phyloP scores from a whole-genome alignment of 2,888 invertebrate genomes.

The Lathronympha strigana region DNA sequence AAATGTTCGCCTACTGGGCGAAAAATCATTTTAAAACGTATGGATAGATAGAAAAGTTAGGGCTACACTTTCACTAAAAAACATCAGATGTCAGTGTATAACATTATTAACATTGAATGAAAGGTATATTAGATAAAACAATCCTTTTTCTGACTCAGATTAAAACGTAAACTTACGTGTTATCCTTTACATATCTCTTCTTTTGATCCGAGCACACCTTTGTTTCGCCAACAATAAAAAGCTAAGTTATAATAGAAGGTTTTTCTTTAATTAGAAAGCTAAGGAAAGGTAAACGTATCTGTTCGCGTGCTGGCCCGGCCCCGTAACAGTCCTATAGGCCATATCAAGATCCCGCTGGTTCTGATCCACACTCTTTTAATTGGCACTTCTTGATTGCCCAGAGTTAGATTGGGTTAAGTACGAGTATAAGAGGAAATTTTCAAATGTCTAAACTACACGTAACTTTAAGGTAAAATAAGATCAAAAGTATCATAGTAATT shows the following conservation, averaged over 20 bases:
- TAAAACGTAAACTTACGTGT: conserved; percentile 6
- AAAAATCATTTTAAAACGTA: too few relatives aligned
- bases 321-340: conserved; percentile 45
- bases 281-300: conserved; percentile 37
- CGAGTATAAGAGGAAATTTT: too few relatives aligned
- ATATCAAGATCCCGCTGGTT: conserved; percentile 69
- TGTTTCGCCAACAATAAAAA: conserved; percentile 15
- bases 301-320: conserved; percentile 67
- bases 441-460: too few relatives aligned
- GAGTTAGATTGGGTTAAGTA: conserved; percentile 23
- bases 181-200: conserved; percentile 10
- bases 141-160: neutral
- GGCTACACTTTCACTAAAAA: too few relatives aligned
- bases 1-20: too few relatives aligned
- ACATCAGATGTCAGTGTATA: too few relatives aligned
- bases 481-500: too few relatives aligned
- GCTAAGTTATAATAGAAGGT: conserved; percentile 28
- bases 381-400: conserved; percentile 65
- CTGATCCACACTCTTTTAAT: conserved; percentile 63
- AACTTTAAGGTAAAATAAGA: too few relatives aligned
- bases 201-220: conserved; percentile 1
- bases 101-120: too few relatives aligned
- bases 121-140: too few relatives aligned
- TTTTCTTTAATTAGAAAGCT: conserved; percentile 37
- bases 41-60: too few relatives aligned